Evolutionary conservation across 2,113 vertebrate genomes (phyloP).

Genomic region (Osmerus eperlanus): DNA sequence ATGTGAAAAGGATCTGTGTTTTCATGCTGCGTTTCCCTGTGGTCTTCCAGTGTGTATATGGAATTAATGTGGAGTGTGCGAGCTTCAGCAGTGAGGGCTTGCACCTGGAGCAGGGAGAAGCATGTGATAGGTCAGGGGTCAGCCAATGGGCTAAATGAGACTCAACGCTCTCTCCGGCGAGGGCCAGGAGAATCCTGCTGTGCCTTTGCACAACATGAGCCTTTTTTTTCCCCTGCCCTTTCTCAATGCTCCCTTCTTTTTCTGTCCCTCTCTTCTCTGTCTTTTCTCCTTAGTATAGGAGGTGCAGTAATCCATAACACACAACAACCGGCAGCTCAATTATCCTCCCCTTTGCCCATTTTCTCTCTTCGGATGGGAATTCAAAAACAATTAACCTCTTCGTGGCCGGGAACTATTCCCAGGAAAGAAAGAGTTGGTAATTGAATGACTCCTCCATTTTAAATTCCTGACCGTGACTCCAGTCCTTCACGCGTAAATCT

Average conservation of each 20-base stretch:
- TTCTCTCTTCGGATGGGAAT: not conserved
- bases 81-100: conserved; percentile 63
- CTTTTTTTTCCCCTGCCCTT: conserved; percentile 59
- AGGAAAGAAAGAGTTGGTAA: not conserved
- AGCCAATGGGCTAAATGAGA: conserved; percentile 78
- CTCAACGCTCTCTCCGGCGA: conserved; percentile 73
- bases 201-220: conserved; percentile 74
- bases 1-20: conserved; percentile 50
- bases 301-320: conserved; percentile 1
- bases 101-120: conserved; percentile 84
- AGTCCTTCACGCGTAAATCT: conserved; percentile 56
- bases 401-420: not conserved
- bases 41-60: conserved; percentile 6
- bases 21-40: conserved; percentile 36
- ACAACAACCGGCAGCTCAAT: conserved; percentile 6
- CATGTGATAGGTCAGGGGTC: conserved; percentile 62
- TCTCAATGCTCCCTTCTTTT: conserved; percentile 36
- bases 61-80: conserved; percentile 31
- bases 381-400: conserved; percentile 10
- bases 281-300: conserved; percentile 8
- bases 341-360: not conserved
- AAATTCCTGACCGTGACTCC: conserved; percentile 64
- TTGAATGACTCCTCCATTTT: conserved; percentile 10
- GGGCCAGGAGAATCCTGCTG: conserved; percentile 81
- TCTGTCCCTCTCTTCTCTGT: conserved; percentile 31